A percentile compares a stretch with the other conserved stretches of the same genome.
phyloP scores from a whole-genome alignment of 2,113 vertebrate genomes.

The Pagrus major region DNA sequence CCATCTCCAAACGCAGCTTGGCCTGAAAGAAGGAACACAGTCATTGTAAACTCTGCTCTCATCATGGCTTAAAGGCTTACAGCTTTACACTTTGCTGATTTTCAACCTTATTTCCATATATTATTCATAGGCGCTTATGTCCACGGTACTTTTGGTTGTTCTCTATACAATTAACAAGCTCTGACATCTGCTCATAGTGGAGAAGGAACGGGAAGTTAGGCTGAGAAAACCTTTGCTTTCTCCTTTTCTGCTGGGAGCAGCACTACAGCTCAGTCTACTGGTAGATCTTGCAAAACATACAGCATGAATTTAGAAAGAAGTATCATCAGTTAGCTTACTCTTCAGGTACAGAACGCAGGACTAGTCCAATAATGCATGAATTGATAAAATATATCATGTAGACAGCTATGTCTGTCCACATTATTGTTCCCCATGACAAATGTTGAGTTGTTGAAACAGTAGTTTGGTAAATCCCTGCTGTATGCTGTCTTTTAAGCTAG shows the following conservation, averaged over 20 bases:
- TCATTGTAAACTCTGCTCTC: background rate
- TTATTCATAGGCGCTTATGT: slow-evolving; percentile 5
- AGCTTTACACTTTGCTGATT: background rate
- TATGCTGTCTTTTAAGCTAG: no score
- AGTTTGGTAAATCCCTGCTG: no score
- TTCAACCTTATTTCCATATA: slow-evolving; percentile 8
- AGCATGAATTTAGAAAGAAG: no score
- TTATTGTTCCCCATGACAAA: no score
- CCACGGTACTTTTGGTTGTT: background rate
- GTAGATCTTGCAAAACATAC: no score
- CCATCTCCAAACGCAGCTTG: slow-evolving; percentile 97
- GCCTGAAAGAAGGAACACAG: slow-evolving; percentile 82
- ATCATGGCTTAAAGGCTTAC: background rate
- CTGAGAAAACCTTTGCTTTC: background rate
- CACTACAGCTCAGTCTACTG: no score
- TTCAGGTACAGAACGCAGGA: no score
- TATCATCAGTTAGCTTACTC: no score
- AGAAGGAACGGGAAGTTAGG: background rate
- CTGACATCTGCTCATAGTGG: background rate
- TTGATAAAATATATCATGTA: no score
- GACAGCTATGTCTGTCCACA: no score
- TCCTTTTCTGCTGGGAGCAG: background rate
- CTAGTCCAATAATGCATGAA: no score
- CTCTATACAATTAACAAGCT: background rate
- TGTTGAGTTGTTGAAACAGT: no score